Evolutionary conservation across 2,888 invertebrate species (phyloP), one percentile per base, ranked within the genome.

Genomic region (Hemicrepidius hirtus): DNA sequence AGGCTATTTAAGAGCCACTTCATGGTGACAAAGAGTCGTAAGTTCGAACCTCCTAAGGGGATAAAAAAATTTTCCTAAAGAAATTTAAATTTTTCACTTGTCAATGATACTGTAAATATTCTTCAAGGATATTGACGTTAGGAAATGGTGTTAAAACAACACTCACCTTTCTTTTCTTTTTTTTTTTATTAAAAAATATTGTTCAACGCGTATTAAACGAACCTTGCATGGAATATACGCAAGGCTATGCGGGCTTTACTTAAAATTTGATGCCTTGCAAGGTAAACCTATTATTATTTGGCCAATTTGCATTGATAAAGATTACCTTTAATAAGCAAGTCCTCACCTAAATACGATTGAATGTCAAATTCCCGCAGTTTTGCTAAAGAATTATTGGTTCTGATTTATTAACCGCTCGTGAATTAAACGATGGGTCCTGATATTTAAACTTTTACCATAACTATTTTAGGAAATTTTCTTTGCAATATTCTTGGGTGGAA

Each of bases 51-150:
- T 13, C 40, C 13, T 4, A 13, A 13, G 40, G 40, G 4, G 40
- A n/a, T n/a, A n/a, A n/a, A n/a, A n/a, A n/a, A 40, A 40, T 40
- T 40, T 40, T 32, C 9, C 7, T 32, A 9, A 32, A 32, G 9
- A 9, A 40, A 40, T 13, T 13, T 6, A 13, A 40, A 40, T 40
- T 40, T 40, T 40, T 40, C 6, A 1, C 40, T 40, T 40, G n/a
- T 40, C n/a, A 40, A 40, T 40, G 40, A 40, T 40, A 40, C 40
- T 40, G n/a, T 40, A 40, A 40, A 40, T 13, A 40, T 40, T 40
- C 13, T n/a, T 2, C 13, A 13, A 40, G 13, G 40, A 40, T 40
- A 13, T 4, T 13, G 40, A 13, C 32, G 40, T 40, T 40, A 40
- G 6, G 40, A 13, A 40, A 40, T 13, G 0, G 40, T 40, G 40